Conservation (phyloP, 2,113 vertebrate species). For the Penelope pileata region DNA sequence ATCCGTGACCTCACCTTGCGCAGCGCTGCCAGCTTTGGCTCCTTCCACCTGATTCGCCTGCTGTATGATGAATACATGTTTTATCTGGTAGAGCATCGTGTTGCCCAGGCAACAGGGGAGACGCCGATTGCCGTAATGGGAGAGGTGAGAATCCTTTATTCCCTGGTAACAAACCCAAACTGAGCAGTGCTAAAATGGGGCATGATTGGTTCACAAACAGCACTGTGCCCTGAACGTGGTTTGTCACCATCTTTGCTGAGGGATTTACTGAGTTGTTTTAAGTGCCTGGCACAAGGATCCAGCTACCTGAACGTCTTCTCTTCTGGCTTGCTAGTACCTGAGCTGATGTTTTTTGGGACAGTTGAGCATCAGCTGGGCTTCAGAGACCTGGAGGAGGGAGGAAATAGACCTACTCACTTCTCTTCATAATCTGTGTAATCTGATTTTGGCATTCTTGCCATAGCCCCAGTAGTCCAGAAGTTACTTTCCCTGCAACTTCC, state of each 20-base stretch:
- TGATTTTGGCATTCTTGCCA: not conserved
- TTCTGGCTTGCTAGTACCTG: not conserved
- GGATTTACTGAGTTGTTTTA: not conserved
- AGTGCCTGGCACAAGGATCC: not conserved
- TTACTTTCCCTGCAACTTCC: not conserved
- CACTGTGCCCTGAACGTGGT: rapidly evolving
- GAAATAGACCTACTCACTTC: not conserved
- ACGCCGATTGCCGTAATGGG: conserved; percentile 98
- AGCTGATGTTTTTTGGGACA: not conserved
- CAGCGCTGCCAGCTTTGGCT: conserved; percentile 95
- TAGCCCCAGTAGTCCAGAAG: not conserved
- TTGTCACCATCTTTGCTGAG: not conserved
- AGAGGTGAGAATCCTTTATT: conserved; percentile 81
- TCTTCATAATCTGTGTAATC: not conserved
- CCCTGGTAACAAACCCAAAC: not conserved
- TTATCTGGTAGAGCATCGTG: conserved; percentile 96
- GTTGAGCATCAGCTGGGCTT: not conserved
- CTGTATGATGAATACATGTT: conserved; percentile 99
- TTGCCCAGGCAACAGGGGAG: conserved; percentile 93
- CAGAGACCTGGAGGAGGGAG: not conserved
- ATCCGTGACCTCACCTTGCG: conserved; percentile 97
- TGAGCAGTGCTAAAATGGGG: not conserved
- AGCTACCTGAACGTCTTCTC: not conserved
- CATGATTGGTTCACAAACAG: rapidly evolving
- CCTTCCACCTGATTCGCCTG: conserved; percentile 96